Evolutionary conservation across 2,888 invertebrate species (phyloP), one percentile per base, ranked within the genome.

Genomic region (Dynastes tityus): DNA sequence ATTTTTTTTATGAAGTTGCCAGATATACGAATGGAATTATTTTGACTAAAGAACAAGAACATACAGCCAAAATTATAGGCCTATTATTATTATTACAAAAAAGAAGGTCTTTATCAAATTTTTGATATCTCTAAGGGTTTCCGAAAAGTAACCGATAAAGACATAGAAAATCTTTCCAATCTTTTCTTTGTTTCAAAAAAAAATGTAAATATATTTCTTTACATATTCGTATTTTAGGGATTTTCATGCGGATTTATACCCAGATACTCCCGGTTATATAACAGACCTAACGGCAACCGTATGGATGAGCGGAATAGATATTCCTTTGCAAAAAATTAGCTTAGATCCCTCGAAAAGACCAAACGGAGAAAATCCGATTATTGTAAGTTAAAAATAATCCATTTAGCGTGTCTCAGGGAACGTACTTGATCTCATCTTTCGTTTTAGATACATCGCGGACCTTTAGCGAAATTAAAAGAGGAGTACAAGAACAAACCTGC

Each of bases 171-270:
- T 32, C 32, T 4, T 3, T 5, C 5, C 32, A 32, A 32, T 32
- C 4, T 5, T 32, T 32, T 32, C 32, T 45, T 45, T 45, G 8
- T 45, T 45, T 45, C 22, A 22, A 22, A 22, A 22, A 16, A 22
- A 45, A 8, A 45, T 45, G 1, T 8, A 45, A 45, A 45, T 9
- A 45, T 45, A 11, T 8, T 45, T 45, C 9, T 11, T 45, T 45
- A 1, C 9, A 11, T 53, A 70, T 80, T 79, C 45, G 45, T 53
- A 70, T 80, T 79, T 73, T 71, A 88, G 97, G 84, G 98, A 98
- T 84, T 98, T 97, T 88, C 98, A 98, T 89, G 94, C 95, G 2
- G 98, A 98, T 88, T 89, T 98, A 79, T 98, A 96, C 90, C 98
- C 98, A 0, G 97, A 97, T 78, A 98, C 98, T 0, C 90, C 92